Base-by-base conservation (phyloP, 2,797 vertebrate species). In the Oreonectes daqikongensis region DNA sequence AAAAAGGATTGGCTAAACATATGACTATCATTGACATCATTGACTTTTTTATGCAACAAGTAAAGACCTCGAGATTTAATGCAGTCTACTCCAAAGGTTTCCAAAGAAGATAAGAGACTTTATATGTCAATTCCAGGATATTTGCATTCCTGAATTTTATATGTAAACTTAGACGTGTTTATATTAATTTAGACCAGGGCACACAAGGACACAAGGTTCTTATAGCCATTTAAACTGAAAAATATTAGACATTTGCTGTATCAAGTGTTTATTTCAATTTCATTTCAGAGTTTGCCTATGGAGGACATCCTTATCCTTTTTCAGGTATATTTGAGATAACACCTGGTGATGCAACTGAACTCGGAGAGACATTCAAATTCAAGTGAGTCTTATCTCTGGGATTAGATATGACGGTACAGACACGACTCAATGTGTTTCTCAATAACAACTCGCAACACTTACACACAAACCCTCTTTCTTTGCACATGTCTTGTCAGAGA, bases 241-340 rank as follows among this genome's bases (percentile, higher is more conserved):
- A 32, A 32, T 3, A 3, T n/a, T n/a, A n/a, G n/a, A n/a, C n/a
- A n/a, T n/a, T n/a, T 35, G 35, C 35, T 9, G 1, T 35, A 4
- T 55, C 22, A 24, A 55, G 4, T 48, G 59, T n/a, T 53, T 12
- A n/a, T 14, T 74, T 26, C 9, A 24, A 1, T 63, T 44, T 68
- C 35, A 42, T 60, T 90, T 81, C 86, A 98, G 98, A 99, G 90
- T 99, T 99, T 93, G 97, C 98, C 79, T 99, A 99, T 84, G 97
- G 98, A 85, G 98, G 98, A 87, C 98, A 99, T 89, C 97, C 98
- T 0, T 99, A 98, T 87, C 95, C 97, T 40, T 99, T 99, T 94
- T 99, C 97, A 93, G 98, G 98, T 89, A 94, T 99, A 90, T 99
- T 99, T 92, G 98, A 99, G 92, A 99, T 99, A 82, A 95, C 96